Conservation (phyloP, 2,888 invertebrate genomes). For the Dyspetes luteomarginatus region DNA sequence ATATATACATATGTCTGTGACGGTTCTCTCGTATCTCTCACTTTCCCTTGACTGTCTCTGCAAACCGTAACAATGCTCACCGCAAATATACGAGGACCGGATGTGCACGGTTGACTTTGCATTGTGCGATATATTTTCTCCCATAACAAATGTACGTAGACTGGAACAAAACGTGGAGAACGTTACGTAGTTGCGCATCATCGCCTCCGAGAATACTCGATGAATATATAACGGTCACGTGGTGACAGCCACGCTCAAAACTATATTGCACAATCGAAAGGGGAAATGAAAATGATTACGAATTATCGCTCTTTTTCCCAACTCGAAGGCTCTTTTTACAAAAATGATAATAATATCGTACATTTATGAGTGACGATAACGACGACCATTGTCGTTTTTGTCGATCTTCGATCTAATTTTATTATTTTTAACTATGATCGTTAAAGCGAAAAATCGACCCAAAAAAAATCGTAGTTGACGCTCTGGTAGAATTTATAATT, state of each 20-base stretch:
- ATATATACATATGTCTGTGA: neutral
- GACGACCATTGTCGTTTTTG: no score
- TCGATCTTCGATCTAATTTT: no score
- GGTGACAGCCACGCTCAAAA: conserved; percentile 20
- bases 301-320: no score
- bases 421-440: no score
- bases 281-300: neutral
- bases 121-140: conserved; percentile 35
- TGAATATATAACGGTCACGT: neutral
- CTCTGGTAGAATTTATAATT: no score
- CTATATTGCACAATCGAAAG: conserved; percentile 53
- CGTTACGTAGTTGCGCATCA: conserved; percentile 6
- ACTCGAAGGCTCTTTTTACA: no score
- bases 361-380: no score
- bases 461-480: no score
- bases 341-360: no score
- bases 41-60: conserved; percentile 1
- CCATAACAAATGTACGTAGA: conserved; percentile 12
- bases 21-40: conserved; percentile 20
- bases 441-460: no score
- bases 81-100: conserved; percentile 38
- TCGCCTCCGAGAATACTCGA: neutral
- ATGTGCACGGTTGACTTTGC: conserved; percentile 33
- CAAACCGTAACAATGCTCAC: conserved; percentile 27
- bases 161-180: conserved; percentile 4